A percentile compares a stretch with the other conserved stretches of the same genome.
These are phyloP conservation scores for Helostoma temminkii DNA, from an alignment of 2,797 vertebrate species.

Conservation along the genomic window DNA sequence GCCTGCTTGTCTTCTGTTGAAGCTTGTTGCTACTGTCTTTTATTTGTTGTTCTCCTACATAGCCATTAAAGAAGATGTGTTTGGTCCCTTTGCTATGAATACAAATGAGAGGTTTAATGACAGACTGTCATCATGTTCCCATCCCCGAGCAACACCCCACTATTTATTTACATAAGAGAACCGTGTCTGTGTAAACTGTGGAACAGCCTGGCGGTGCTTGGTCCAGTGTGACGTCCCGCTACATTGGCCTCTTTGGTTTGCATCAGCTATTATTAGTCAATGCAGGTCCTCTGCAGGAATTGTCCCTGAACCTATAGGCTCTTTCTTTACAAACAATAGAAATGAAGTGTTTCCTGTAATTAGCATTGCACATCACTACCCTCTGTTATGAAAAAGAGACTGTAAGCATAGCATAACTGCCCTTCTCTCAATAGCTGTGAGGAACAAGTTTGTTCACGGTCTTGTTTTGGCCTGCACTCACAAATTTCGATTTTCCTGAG, in stretches of 20 bases:
- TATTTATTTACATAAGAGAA: conserved; percentile 61
- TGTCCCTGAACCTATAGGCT: conserved; percentile 43
- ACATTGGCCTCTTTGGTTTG: conserved; percentile 32
- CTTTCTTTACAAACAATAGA: conserved; percentile 61
- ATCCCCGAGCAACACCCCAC: conserved; percentile 46
- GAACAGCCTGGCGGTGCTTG: conserved; percentile 19
- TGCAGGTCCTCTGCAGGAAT: conserved; percentile 52
- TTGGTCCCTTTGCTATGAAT: conserved; percentile 55
- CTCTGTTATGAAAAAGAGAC: conserved; percentile 33
- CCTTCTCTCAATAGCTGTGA: neutral
- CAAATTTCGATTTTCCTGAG: conserved; percentile 46
- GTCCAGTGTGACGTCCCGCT: conserved; percentile 40
- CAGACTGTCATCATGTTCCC: conserved; percentile 55
- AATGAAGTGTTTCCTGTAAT: conserved; percentile 71
- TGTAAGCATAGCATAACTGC: conserved; percentile 28
- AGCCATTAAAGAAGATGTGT: conserved; percentile 51
- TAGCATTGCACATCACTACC: conserved; percentile 55
- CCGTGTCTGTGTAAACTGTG: conserved; percentile 52
- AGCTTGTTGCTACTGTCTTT: conserved; percentile 20
- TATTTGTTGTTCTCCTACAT: conserved; percentile 25
- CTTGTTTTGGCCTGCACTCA: conserved; percentile 32
- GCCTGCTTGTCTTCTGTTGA: conserved; percentile 10
- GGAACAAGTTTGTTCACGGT: conserved; percentile 40
- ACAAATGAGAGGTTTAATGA: conserved; percentile 71
- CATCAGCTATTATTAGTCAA: conserved; percentile 59